Base-by-base conservation (phyloP, 2,888 invertebrate genomes). In the Diaprepes abbreviatus region DNA sequence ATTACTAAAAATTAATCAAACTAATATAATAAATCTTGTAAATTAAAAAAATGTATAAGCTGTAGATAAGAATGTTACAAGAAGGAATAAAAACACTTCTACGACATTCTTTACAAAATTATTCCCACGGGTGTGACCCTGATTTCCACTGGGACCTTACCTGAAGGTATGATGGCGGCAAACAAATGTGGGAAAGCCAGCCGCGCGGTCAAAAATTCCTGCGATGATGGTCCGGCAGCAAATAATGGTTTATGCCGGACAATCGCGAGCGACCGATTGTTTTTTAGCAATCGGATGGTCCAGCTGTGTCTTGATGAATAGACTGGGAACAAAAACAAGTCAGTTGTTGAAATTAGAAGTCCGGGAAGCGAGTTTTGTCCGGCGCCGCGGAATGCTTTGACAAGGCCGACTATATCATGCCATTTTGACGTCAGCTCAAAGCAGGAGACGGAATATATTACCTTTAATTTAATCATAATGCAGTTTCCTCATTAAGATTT, bases 341-440 rank as follows among this genome's bases (percentile, higher is more conserved):
- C 82, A 81, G 79, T 81, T 80, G 82, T 79, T 80, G 83, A 83
- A 83, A 83, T 83, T 83, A 82, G 81, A 82, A 82, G 82, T 81
- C 81, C 81, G 80, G 81, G 81, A 81, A 81, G 81, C 75, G 78
- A 74, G 73, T 52, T 28, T 38, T 77, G 80, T 78, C 76, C 80
- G 80, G 79, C 81, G 79, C 81, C 66, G 36, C 48, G 64, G 71
- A 73, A 71, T 73, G 71, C 81, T 81, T 81, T 81, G 80, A 82
- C 81, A 81, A 78, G 77, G 76, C 82, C 82, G 82, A 63, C 67
- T 19, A n/a, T 31, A 24, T 36, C 64, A 36, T 75, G 70, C 74
- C 74, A 73, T 63, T 66, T 67, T 63, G 70, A 68, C 66, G 55
- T 43, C 65, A 31, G 12, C 38, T 33, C 60, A 50, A 40, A 17